A percentile compares a stretch with the other conserved stretches of the same genome.
phyloP scores from a whole-genome alignment of 1,140 invertebrate genomes.

The Metopolophium dirhodum region DNA sequence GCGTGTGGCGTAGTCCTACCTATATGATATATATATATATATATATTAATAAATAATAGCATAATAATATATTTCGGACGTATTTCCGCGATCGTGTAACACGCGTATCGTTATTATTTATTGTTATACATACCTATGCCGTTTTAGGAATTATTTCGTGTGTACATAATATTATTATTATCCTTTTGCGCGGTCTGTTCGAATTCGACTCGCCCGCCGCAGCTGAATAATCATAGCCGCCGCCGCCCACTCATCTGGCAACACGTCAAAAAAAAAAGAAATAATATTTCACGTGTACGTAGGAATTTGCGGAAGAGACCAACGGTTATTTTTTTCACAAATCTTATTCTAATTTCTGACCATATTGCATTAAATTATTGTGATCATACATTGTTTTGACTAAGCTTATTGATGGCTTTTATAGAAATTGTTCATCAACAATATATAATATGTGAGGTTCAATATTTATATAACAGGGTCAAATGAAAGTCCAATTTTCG shows the following conservation, averaged over 20 bases:
- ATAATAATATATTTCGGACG: background rate
- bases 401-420: background rate
- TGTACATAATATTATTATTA: background rate
- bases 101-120: background rate
- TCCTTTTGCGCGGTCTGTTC: background rate
- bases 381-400: no score
- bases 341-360: background rate
- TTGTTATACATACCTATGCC: background rate
- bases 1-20: background rate
- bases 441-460: no score
- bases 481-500: background rate
- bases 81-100: background rate
- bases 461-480: background rate
- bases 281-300: background rate
- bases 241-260: background rate
- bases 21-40: background rate
- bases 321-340: background rate
- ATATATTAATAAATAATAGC: background rate
- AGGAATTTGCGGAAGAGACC: background rate
- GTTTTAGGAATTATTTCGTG: background rate
- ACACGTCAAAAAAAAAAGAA: background rate
- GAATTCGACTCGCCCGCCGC: background rate
- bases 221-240: constrained; percentile 2
- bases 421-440: no score
- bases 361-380: background rate